These are phyloP conservation scores for Scaptomyza tumidula DNA, from an alignment of 2,888 invertebrate species.

Conservation along the genomic window DNA sequence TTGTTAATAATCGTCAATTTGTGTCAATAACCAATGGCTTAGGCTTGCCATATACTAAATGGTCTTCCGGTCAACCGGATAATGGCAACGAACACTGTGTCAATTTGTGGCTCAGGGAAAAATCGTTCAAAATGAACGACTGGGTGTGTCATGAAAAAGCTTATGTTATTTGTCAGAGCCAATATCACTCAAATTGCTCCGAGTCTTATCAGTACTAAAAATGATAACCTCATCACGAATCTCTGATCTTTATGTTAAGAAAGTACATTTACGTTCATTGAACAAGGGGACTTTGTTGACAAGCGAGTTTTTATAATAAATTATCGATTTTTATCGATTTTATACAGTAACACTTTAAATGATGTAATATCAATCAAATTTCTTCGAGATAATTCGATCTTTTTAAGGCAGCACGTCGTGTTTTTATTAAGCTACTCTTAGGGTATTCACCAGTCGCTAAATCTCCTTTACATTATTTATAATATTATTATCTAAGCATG, in stretches of 20 bases:
- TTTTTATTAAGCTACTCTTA: no score
- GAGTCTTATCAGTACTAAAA: not conserved
- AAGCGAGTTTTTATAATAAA: no score
- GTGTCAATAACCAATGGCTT: conserved; percentile 9
- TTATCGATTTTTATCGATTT: not conserved
- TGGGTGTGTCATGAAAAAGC: not conserved
- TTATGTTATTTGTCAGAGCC: conserved; percentile 3
- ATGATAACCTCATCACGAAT: conserved; percentile 1
- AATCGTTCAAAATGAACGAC: conserved; percentile 31
- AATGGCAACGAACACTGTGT: conserved; percentile 24
- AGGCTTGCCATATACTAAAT: conserved; percentile 1
- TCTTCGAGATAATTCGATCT: no score
- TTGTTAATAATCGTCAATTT: not conserved
- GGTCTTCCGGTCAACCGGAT: conserved; percentile 32
- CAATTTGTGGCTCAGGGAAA: not conserved
- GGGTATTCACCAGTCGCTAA: conserved; percentile 8
- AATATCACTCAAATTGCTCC: not conserved
- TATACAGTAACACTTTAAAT: no score
- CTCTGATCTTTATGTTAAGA: no score
- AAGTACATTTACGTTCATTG: not conserved
- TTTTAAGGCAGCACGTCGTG: no score
- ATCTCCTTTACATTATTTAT: no score
- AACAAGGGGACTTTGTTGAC: no score
- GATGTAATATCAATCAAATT: no score
- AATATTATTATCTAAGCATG: conserved; percentile 70